Base-by-base conservation (phyloP, 2,888 invertebrate species). In the Meteorus cinctellus region DNA sequence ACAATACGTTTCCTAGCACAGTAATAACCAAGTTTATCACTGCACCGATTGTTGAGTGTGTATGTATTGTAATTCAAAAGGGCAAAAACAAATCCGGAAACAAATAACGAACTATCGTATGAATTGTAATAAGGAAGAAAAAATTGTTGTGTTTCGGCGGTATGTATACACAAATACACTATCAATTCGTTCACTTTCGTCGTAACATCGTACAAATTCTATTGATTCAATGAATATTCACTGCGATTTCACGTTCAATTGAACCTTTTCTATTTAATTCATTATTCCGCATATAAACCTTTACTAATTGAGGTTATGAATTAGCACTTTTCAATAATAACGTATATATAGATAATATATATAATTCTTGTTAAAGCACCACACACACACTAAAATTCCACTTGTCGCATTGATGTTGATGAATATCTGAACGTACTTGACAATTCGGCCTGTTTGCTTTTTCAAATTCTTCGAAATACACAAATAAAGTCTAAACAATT, bases 241-340 rank as follows among this genome's bases (percentile, higher is more conserved):
- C 29, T 27, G 19, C 36, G 5, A 65, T n/a, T 65, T 65, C 19
- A 19, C 19, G n/a, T 55, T 55, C 24, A 24, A 55, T 34, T 34
- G 8, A 16, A n/a, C n/a, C 4, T 41, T 34, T 65, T 19, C n/a
- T 36, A 36, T 14, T 65, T 4, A 31, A 16, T 31, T 24, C 1
- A 2, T 16, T 36, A 16, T 27, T 62, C 4, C 62, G 27, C 14
- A 10, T 12, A 2, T 31, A n/a, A 31, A 16, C 19, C 16, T 34
- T 65, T 16, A 63, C 45, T 51, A 48, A 65, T 65, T 65, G 72
- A 65, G 65, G 51, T 66, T 72, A 72, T 41, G 59, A 55, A 51
- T 34, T n/a, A 29, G 36, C 72, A 70, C 70, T 59, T 41, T 41
- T 41, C 12, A 41, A 41, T 41, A 41, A n/a, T 2, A 70, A 41